Evolutionary conservation across 2,797 vertebrate genomes (phyloP), one percentile per base, ranked within the genome.

Genomic region (Gymnocypris eckloni): DNA sequence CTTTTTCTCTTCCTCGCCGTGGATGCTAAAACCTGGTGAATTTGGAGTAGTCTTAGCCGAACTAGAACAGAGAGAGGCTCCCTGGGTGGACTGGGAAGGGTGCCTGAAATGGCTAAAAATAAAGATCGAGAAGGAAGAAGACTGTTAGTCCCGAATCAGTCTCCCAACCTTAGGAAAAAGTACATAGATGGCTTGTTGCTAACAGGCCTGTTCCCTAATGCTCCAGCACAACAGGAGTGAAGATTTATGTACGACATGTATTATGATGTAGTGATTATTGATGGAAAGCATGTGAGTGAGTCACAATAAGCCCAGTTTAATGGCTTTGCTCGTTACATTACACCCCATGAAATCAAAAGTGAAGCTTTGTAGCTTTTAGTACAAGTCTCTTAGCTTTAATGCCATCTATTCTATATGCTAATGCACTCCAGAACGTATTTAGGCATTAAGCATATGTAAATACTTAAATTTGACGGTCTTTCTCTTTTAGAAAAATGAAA

Each of bases 71-170:
- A 84, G 67, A 81, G 88, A 84, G 88, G 66, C 86, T 87, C 88
- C 88, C 86, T 73, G 86, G 88, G 86, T 82, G 75, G 88, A 89
- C 79, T 83, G 86, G 83, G 88, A 89, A 79, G 76, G 52, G 67
- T 87, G 86, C 86, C 88, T 82, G 61, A 85, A 72, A 80, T 54
- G 61, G 80, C 88, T 87, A 89, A 85, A 87, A 87, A 89, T 89
- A 89, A 89, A 82, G 59, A 85, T 45, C 0, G n/a, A 37, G 54
- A 61, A 56, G 71, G 67, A 80, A 73, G 48, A 73, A 70, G 59
- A 82, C 11, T 45, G 18, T 52, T 56, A 52, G 79, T 72, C 86
- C 52, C 70, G 33, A 70, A 82, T 50, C 78, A 85, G 15, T 45
- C 61, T 77, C 73, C 50, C 73, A 67, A 59, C 52, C 80, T 79